Conservation (phyloP, 1,140 invertebrate genomes). For the Coboldia fuscipes region DNA sequence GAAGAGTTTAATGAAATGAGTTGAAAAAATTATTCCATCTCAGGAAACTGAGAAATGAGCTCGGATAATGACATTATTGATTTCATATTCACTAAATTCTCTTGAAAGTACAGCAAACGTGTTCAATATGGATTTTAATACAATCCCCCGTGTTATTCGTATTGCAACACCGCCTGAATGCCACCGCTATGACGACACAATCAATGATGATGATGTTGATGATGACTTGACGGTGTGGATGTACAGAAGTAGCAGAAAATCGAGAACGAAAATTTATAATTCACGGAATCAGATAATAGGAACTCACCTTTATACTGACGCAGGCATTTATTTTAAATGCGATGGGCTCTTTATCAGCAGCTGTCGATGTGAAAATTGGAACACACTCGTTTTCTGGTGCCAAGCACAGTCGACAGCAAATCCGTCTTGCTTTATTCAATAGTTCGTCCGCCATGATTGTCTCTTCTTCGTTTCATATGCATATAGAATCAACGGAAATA, state of each 20-base stretch:
- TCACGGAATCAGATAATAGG: background rate
- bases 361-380: slow-evolving; percentile 21
- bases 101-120: background rate
- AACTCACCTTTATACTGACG: slow-evolving; percentile 21
- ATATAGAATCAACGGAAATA: no score
- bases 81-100: no score
- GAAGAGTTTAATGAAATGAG: no score
- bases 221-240: slow-evolving; percentile 6
- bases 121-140: background rate
- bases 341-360: slow-evolving; percentile 20
- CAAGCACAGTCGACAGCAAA: slow-evolving; percentile 19
- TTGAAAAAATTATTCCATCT: no score
- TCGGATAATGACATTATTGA: no score
- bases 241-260: slow-evolving; percentile 1
- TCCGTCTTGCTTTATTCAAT: slow-evolving; percentile 10
- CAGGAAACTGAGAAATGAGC: no score
- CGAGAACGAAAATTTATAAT: background rate
- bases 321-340: slow-evolving; percentile 19
- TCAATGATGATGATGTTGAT: slow-evolving; percentile 8
- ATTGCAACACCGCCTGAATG: slow-evolving; percentile 4
- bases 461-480: no score
- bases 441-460: slow-evolving; percentile 7
- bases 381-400: slow-evolving; percentile 20
- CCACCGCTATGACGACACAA: slow-evolving; percentile 3
- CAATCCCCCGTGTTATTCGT: background rate